phyloP scores from a whole-genome alignment of 2,888 invertebrate species.

The Hololepta plana region DNA sequence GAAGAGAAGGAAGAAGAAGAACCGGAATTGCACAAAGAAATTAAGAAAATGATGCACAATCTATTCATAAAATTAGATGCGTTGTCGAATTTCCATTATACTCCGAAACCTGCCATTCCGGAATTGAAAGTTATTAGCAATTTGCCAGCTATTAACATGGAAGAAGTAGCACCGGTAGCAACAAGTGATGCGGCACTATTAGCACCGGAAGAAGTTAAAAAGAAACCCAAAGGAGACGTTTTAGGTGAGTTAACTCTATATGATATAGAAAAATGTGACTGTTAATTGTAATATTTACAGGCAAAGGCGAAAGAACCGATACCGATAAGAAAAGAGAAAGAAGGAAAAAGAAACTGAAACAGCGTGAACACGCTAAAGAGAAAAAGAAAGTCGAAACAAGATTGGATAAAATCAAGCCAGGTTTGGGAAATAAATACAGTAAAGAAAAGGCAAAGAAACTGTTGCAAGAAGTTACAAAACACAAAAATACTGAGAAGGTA shows the following conservation, averaged over 20 bases:
- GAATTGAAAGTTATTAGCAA: conserved; percentile 85
- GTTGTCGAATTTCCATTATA: conserved; percentile 84
- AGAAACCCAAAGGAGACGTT: conserved; percentile 31
- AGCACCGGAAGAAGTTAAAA: conserved; percentile 78
- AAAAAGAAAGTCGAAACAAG: conserved; percentile 30
- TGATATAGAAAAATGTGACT: conserved; percentile 2
- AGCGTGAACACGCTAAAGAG: conserved; percentile 35
- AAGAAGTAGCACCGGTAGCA: conserved; percentile 89
- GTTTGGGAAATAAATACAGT: conserved; percentile 32
- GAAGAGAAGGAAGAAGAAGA: conserved; percentile 40
- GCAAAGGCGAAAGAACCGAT: conserved; percentile 59
- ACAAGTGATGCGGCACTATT: conserved; percentile 67
- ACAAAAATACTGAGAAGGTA: conserved; percentile 43
- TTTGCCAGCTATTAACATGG: conserved; percentile 78
- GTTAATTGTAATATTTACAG: conserved; percentile 15
- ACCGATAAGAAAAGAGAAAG: conserved; percentile 83
- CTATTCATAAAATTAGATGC: conserved; percentile 81
- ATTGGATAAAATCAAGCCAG: conserved; percentile 32
- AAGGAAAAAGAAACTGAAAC: conserved; percentile 68
- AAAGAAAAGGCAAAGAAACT: conserved; percentile 39
- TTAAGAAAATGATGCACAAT: conserved; percentile 51
- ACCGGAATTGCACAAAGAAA: conserved; percentile 61
- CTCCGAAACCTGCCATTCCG: conserved; percentile 69
- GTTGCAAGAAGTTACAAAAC: conserved; percentile 43
- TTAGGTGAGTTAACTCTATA: conserved; percentile 19